Conservation (phyloP, 2,797 vertebrate species). For the Florisuga fusca region DNA sequence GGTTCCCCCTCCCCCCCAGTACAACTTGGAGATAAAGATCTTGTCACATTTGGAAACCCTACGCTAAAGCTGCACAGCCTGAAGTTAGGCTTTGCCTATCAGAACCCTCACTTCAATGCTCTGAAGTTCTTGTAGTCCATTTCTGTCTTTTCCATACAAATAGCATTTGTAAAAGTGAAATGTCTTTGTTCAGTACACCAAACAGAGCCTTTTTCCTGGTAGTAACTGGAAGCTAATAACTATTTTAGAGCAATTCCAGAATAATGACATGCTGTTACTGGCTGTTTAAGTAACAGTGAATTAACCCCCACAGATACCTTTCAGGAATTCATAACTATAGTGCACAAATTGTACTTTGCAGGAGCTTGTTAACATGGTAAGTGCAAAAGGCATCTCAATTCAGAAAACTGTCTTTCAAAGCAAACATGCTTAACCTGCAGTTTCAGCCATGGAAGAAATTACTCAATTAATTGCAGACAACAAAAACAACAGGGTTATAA, state of each 20-base stretch:
- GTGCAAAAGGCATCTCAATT: slow-evolving; percentile 2
- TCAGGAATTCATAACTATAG: slow-evolving; percentile 36
- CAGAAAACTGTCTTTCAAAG: slow-evolving; percentile 32
- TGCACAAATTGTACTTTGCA: neutral
- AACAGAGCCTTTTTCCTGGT: neutral
- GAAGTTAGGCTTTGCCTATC: neutral
- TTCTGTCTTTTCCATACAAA: neutral
- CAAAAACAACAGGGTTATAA: slow-evolving; percentile 59
- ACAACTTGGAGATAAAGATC: neutral
- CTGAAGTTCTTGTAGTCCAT: neutral
- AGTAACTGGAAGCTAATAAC: slow-evolving; percentile 41
- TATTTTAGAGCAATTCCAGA: slow-evolving; percentile 57
- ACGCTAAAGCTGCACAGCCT: neutral
- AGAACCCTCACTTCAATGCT: neutral
- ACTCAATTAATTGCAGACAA: slow-evolving; percentile 64
- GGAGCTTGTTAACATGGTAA: slow-evolving; percentile 27
- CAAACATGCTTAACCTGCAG: slow-evolving; percentile 47
- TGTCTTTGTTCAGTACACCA: neutral
- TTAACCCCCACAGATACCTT: slow-evolving; percentile 58
- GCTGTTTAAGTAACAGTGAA: slow-evolving; percentile 62
- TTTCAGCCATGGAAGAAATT: slow-evolving; percentile 69
- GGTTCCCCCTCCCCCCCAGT: too few relatives aligned
- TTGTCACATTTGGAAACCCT: neutral
- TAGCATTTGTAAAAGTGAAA: neutral
- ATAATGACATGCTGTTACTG: slow-evolving; percentile 26